phyloP scores from a whole-genome alignment of 1,140 invertebrate genomes.

The Frieseomelitta varia region DNA sequence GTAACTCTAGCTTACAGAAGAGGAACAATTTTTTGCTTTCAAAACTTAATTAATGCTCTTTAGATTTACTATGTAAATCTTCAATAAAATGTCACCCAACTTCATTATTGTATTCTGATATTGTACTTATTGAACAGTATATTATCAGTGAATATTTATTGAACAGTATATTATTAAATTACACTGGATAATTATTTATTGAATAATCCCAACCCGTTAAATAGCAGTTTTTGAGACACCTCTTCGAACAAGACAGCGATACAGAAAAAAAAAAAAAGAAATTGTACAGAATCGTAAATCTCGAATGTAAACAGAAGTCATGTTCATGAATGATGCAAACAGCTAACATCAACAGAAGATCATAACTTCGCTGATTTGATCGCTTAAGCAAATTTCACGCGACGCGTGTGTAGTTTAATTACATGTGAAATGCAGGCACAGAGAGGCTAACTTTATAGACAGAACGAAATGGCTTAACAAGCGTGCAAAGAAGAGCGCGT shows the following conservation, averaged over 20 bases:
- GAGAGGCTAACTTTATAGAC: neutral
- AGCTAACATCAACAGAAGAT: neutral
- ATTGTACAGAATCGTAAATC: neutral
- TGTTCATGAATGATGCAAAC: slow-evolving; percentile 14
- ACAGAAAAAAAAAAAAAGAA: no score
- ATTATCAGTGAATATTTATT: no score
- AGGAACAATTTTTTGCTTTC: no score
- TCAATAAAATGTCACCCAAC: no score
- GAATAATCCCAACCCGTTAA: no score
- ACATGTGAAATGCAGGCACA: neutral
- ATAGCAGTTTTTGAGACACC: neutral
- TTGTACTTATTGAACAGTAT: no score
- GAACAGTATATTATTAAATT: no score
- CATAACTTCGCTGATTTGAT: neutral
- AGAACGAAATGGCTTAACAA: neutral
- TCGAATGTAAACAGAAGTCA: slow-evolving; percentile 10
- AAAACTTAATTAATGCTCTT: no score
- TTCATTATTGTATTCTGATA: no score
- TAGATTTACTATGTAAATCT: no score
- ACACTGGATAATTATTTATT: no score
- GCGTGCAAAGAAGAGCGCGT: neutral
- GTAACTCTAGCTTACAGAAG: no score
- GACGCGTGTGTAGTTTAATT: neutral
- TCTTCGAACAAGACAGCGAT: neutral
- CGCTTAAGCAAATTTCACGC: neutral